Base-by-base conservation (phyloP, 2,797 vertebrate genomes). In the Pipistrellus nathusii region DNA sequence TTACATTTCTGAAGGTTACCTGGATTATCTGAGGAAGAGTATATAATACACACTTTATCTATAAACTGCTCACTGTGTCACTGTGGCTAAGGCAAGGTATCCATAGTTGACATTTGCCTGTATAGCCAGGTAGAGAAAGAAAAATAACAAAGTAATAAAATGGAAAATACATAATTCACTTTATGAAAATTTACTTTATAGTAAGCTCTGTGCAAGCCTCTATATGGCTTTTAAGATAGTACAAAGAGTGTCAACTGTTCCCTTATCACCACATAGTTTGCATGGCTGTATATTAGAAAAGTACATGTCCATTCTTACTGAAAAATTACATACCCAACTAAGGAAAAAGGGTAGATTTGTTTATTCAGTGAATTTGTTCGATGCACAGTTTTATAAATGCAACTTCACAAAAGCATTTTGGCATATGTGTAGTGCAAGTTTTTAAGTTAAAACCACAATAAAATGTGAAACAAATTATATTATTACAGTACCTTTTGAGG, bases 61-160 rank as follows among this genome's bases (percentile, higher is more conserved):
- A 73, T 25, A 5, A 84, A 32, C 21, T 88, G 23, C 9, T 90
- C 46, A 59, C 27, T 90, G 14, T 68, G 38, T 73, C 38, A 85
- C 5, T 76, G 38, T 51, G 51, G 51, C 25, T 46, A 7, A 88
- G 23, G 38, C 68, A n/a, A 93, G 30, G 5, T 68, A 81, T 20
- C 13, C 6, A 51, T 20, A 73, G 2, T 7, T 41, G 44, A 53
- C 48, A 85, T 12, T 77, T 88, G 46, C 14, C 27, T 89, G 6
- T 77, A 32, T 20, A 62, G 30, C 2, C 10, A 66, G 57, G 27
- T 18, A 35, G n/a, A 12, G 48, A 94, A 90, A 94, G 57, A 89
- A 69, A 20, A 90, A 73, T 17, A 44, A 93, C 17, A 72, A 83
- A 85, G 35, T 68, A 86, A 93, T 59, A 78, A 90, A 86, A 71